Conservation (phyloP, 2,888 invertebrate species). For the Suillia variegata region DNA sequence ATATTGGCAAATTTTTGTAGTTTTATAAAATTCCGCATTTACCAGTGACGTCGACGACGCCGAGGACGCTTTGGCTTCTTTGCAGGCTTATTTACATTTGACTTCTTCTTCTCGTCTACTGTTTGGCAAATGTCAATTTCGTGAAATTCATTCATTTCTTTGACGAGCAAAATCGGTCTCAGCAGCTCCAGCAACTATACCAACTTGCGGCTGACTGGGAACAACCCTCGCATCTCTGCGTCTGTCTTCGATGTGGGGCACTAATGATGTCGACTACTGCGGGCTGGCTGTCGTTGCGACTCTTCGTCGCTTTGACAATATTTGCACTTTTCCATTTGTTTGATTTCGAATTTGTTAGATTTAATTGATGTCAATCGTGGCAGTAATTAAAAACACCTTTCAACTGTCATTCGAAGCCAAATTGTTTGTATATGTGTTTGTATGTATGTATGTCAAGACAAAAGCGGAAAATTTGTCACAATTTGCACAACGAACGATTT, state of each 20-base stretch:
- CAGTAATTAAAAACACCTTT: slow-evolving; percentile 59
- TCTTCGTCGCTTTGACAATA: slow-evolving; percentile 37
- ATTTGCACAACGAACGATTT: not conserved
- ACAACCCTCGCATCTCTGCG: not conserved
- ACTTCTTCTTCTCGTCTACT: not conserved
- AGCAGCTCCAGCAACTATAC: not conserved
- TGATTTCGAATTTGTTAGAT: slow-evolving; percentile 32
- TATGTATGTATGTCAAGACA: no score
- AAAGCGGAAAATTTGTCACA: slow-evolving; percentile 1
- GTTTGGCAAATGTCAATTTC: slow-evolving; percentile 1
- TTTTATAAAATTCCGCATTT: slow-evolving; percentile 33
- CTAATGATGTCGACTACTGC: not conserved
- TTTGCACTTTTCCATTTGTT: slow-evolving; percentile 52
- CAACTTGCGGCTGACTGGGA: no score
- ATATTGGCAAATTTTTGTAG: slow-evolving; percentile 54
- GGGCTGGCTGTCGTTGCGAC: not conserved
- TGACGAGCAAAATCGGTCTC: not conserved
- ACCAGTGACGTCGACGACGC: not conserved
- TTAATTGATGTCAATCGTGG: slow-evolving; percentile 36
- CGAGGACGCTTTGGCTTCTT: not conserved
- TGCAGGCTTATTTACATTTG: slow-evolving; percentile 2
- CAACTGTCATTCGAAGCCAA: slow-evolving; percentile 36
- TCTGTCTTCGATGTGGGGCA: not conserved
- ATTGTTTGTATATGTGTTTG: no score
- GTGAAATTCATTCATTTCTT: not conserved